Percentiles rank a stretch among this genome's conserved stretches.
Evolutionary conservation across 2,888 invertebrate species (phyloP).

Genomic region (Frankliniella fusca): DNA sequence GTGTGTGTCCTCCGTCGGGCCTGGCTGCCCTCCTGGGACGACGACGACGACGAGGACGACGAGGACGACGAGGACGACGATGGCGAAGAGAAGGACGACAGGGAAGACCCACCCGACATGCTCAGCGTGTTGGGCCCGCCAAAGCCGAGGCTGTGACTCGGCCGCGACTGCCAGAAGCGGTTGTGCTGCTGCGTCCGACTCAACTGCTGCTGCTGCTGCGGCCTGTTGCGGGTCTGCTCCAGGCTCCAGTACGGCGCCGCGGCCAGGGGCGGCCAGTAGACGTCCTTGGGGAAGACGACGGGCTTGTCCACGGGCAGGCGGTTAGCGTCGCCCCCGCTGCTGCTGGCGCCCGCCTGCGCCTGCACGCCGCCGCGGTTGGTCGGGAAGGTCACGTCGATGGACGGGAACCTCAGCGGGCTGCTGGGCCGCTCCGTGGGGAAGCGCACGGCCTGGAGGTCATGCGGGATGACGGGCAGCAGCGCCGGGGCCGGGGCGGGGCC

Average conservation of each 20-base stretch:
- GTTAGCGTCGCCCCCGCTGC: not conserved
- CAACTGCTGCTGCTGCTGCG: not conserved
- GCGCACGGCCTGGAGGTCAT: not conserved
- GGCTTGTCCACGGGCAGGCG: conserved; percentile 15
- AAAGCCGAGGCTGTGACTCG: not conserved
- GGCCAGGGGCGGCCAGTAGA: not conserved
- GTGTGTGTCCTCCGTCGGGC: not conserved
- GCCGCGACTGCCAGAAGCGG: not conserved
- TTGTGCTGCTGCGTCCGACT: not conserved
- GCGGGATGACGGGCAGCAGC: not conserved
- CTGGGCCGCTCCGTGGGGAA: not conserved
- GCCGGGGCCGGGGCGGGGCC: not conserved
- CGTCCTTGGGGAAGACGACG: conserved; percentile 6
- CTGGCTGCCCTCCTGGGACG: not conserved
- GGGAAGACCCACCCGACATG: not conserved
- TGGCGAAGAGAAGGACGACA: not conserved
- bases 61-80: not conserved
- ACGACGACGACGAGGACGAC: not conserved
- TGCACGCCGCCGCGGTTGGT: not conserved
- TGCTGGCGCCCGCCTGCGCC: not conserved
- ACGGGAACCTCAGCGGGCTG: not conserved
- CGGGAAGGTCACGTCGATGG: conserved; percentile 18
- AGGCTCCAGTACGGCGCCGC: not conserved
- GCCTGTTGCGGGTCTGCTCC: conserved; percentile 15
- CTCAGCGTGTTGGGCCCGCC: not conserved